phyloP scores from a whole-genome alignment of 2,797 vertebrate genomes.

The Echiichthys vipera region DNA sequence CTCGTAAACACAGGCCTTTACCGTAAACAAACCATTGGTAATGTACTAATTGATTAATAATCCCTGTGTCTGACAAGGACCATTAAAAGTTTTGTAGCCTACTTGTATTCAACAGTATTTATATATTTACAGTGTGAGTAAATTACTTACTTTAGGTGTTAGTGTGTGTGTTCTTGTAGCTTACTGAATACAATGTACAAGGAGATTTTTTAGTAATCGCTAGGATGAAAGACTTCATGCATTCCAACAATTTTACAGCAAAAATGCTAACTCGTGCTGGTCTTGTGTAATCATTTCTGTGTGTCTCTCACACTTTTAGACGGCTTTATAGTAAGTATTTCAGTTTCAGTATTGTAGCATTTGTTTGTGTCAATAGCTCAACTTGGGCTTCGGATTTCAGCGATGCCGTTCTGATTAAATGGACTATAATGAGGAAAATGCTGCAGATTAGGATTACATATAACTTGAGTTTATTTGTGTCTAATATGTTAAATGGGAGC shows the following conservation, averaged over 20 bases:
- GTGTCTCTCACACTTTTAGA: neutral
- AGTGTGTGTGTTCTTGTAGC: neutral
- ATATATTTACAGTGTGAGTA: neutral
- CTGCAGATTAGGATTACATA: neutral
- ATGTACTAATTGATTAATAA: neutral
- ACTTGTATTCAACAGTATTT: neutral
- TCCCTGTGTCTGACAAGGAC: neutral
- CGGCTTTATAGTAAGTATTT: too few species aligned
- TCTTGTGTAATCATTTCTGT: neutral
- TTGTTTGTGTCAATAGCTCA: neutral
- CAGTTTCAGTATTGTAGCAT: neutral
- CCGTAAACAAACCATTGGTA: neutral
- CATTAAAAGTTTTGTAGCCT: neutral
- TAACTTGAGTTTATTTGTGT: neutral
- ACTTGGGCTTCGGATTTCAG: neutral
- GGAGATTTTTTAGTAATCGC: neutral
- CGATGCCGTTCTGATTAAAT: neutral
- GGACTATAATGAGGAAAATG: neutral
- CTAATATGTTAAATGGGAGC: neutral
- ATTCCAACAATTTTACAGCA: neutral
- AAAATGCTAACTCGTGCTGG: neutral
- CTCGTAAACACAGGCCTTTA: neutral
- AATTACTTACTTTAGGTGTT: slow-evolving; percentile 2
- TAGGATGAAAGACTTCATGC: neutral
- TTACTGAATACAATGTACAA: neutral